Evolutionary conservation across 1,140 invertebrate species (phyloP), one percentile per base, ranked within the genome.

Genomic region (Sipha flava): DNA sequence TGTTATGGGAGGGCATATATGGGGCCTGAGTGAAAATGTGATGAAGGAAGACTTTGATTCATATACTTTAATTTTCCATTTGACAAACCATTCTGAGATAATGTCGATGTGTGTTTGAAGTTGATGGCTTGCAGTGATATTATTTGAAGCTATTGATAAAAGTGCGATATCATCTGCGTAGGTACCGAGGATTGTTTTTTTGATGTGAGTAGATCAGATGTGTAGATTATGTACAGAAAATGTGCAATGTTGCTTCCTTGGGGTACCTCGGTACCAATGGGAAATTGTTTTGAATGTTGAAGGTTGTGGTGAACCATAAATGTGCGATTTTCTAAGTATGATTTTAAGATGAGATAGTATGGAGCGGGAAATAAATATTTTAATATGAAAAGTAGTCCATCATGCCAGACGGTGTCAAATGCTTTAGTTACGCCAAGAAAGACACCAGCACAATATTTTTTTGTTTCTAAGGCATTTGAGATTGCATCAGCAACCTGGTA

Each of bases 111-210:
- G 31, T 37, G n/a, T 37, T 70, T 70, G 66, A n/a, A 70, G 29
- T 21, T 40, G 31, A 34, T 10, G 26, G 62, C n/a, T n/a, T n/a
- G 66, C 29, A n/a, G 34, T 70, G 23, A 12, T 23, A 2, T 2
- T 5, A n/a, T 70, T n/a, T 18, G 37, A 5, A 70, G 34, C n/a
- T 3, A 23, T 18, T 43, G 66, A 40, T 70, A 84, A 23, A 52
- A 83, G 75, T 59, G 83, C 84, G 14, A 80, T 84, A 70, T 85
- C 83, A 75, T 84, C 83, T 29, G 84, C 82, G 82, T 82, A 85
- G 23, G 83, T 83, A 16, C 82, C 83, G 29, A 79, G 82, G 29
- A 79, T 80, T 2, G 72, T 82, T 81, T 81, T 34, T 80, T 43
- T 0, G 80, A 43, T 18, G 62, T 79, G 12, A 83, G 84, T 45